phyloP scores from a whole-genome alignment of 2,113 vertebrate genomes.

The Galeopterus variegatus region DNA sequence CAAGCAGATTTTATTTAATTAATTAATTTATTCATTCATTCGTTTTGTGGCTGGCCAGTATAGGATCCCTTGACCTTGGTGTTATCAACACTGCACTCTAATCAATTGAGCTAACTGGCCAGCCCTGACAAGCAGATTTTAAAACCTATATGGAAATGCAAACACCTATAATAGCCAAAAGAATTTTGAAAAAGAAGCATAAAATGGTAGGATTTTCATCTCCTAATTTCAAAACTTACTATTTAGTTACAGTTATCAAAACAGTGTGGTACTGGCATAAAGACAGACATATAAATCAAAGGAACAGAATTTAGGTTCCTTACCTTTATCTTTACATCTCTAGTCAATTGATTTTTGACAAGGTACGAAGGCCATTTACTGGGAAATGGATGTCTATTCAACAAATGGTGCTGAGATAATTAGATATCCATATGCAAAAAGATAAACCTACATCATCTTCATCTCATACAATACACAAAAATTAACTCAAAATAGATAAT shows the following conservation, averaged over 20 bases:
- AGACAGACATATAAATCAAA: not conserved
- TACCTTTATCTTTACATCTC: not conserved
- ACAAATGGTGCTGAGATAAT: not conserved
- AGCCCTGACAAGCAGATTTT: not conserved
- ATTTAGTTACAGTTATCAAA: not conserved
- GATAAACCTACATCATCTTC: not conserved
- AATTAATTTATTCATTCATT: too few relatives aligned
- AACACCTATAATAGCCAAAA: not conserved
- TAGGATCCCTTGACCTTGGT: too few relatives aligned
- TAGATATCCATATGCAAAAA: slow-evolving; percentile 4
- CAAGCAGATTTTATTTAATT: not conserved
- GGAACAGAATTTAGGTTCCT: not conserved
- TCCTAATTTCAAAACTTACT: not conserved
- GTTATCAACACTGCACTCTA: too few relatives aligned
- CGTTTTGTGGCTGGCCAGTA: too few relatives aligned
- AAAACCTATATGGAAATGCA: not conserved
- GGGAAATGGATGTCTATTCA: not conserved
- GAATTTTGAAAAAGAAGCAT: not conserved
- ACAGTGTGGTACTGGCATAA: not conserved
- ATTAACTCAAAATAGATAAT: not conserved
- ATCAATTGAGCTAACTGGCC: too few relatives aligned
- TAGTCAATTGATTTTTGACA: not conserved
- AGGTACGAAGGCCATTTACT: not conserved
- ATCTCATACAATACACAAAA: not conserved
- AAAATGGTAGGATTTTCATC: not conserved